Base-by-base conservation (phyloP, 2,113 vertebrate species). In the Regulus satrapa region DNA sequence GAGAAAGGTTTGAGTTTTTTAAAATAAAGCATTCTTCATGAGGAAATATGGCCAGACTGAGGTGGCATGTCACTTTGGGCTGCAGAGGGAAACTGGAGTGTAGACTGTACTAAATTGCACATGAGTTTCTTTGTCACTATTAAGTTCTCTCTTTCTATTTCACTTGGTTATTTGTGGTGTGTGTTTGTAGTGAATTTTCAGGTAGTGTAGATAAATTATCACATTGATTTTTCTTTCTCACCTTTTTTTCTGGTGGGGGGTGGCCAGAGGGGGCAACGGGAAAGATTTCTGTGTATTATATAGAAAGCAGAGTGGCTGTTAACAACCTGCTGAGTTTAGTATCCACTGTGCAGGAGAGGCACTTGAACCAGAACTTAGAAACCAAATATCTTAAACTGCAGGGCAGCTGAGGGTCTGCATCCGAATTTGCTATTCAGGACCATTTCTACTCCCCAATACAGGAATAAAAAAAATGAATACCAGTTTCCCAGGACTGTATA, bases 211-310 rank as follows among this genome's bases (percentile, higher is more conserved):
- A 81, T 81, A 95, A 88, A 78, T 89, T 66, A 68, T 80, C 68
- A 38, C 79, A 96, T 92, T 88, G 92, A 93, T 95, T 96, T 96
- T 95, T 93, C 63, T 67, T 88, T 88, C 68, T 92, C 82, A 56
- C 66, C n/a, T 83, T 74, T 32, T 48, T 23, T 18, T 48, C 48
- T 64, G 7, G 8, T 52, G 18, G 16, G 31, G 29, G 14, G 12
- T 36, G 34, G 34, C 36, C 0, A 0, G 28, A 51, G 29, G 6
- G 56, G 34, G 36, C 31, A 84, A 34, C 28, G 23, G 26, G 18
- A 54, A 74, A 59, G 28, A 15, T 49, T 73, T 71, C 80, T 82
- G 3, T 78, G 14, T 68, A 17, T 59, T 46, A 63, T 52, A 34
- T 29, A 67, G 69, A 72, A 88, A 89, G 24, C 18, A 73, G 76